phyloP scores from a whole-genome alignment of 2,113 vertebrate species.

The Piaya cayana region DNA sequence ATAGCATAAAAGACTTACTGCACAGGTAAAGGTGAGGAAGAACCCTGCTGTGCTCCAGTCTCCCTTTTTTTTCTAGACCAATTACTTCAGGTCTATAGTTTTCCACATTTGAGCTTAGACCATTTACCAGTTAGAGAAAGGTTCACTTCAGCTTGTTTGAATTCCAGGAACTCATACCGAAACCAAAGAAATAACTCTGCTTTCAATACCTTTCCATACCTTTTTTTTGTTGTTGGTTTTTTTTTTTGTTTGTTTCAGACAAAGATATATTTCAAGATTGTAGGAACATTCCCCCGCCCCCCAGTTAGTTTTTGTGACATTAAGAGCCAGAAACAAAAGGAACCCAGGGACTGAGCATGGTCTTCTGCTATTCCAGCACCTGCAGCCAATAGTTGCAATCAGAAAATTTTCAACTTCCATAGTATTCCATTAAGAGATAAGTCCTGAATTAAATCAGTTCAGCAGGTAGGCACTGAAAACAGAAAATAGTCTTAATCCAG shows the following conservation, averaged over 20 bases:
- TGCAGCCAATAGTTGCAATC: neutral
- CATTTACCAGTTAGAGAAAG: neutral
- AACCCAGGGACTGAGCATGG: fast-evolving
- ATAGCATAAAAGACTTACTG: neutral
- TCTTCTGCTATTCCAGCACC: neutral
- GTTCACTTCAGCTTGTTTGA: neutral
- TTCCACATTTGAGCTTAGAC: neutral
- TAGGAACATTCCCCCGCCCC: neutral
- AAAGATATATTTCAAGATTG: neutral
- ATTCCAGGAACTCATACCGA: neutral
- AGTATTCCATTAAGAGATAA: neutral
- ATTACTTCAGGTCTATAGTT: neutral
- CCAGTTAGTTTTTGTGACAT: neutral
- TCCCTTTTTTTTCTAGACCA: neutral
- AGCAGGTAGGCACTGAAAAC: neutral
- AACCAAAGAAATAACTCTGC: neutral
- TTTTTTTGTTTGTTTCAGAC: neutral
- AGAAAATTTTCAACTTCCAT: neutral
- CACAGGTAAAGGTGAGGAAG: neutral
- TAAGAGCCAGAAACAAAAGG: neutral
- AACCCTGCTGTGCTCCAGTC: neutral
- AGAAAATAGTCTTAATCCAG: slow-evolving; percentile 9
- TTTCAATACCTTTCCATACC: neutral
- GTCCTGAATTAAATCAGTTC: slow-evolving; percentile 10
- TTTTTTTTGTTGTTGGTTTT: neutral